Evolutionary conservation across 2,113 vertebrate species (phyloP), one percentile per base, ranked within the genome.

Genomic region (Rhinolophus ferrumequinum): DNA sequence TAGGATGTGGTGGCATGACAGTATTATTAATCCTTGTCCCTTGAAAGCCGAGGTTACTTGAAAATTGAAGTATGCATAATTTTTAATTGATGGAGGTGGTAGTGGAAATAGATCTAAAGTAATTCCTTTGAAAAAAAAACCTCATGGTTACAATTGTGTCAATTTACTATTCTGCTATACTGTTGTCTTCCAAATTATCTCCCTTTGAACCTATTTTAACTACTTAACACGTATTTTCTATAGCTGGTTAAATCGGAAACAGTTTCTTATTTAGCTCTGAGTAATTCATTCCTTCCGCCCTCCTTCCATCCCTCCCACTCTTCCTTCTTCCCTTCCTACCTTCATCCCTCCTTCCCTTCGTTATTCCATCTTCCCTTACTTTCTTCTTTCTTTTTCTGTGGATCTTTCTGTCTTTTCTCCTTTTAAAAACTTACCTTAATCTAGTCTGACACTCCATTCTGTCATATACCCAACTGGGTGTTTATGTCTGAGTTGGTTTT

Each of bases 41-140:
- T 72, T 77, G 50, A 93, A 89, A 67, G 47, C 21, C 77, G 41
- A 95, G 66, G 28, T 44, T 94, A 70, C 58, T 93, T 90, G 54
- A 80, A 97, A 96, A 96, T 80, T 62, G 79, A 89, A 80, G n/a
- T 41, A 33, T 66, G 52, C 38, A 60, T 81, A 88, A 41, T 60
- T 96, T 93, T 96, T 90, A 93, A 90, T 72, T 66, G 64, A 93
- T 93, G 70, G 41, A 81, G 38, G 56, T 41, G 9, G 44, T 93
- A 35, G 67, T 90, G 41, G 73, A 84, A 96, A 92, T 77, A 44
- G 52, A 93, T 80, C 5, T 84, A 77, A 76, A 92, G 90, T 66
- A 96, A 88, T 79, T 73, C 56, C 54, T 81, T 81, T 38, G 5
- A 52, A 33, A 73, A 90, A 91, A 76, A 47, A 41, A n/a, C n/a